Conservation (phyloP, 2,113 vertebrate genomes). For the Pygoscelis adeliae region DNA sequence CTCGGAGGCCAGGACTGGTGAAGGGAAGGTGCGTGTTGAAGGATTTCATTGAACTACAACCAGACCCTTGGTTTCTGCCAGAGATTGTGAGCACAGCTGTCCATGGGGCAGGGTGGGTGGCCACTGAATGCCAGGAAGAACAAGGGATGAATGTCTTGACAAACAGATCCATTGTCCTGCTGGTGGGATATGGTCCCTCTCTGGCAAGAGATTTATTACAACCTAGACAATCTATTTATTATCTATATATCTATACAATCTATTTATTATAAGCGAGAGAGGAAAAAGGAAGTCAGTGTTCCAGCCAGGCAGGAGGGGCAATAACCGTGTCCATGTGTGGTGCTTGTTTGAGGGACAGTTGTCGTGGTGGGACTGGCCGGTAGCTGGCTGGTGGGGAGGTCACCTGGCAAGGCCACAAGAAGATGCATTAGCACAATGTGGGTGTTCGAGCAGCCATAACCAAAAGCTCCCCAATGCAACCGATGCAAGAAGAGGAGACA, state of each 20-base stretch:
- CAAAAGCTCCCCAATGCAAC: background rate
- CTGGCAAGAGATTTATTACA: background rate
- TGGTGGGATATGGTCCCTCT: background rate
- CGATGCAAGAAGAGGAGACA: conserved; percentile 8
- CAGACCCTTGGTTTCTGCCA: background rate
- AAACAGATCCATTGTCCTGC: background rate
- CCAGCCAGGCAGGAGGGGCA: conserved; percentile 24
- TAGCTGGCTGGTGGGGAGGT: conserved; percentile 50
- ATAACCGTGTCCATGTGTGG: background rate
- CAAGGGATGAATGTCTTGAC: background rate
- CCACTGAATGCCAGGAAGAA: background rate
- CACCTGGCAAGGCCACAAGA: conserved; percentile 66
- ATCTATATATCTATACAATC: background rate
- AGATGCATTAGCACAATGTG: conserved; percentile 60
- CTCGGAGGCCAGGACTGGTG: background rate
- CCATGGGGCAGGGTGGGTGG: background rate
- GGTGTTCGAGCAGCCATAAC: conserved; percentile 34
- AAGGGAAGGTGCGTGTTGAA: background rate
- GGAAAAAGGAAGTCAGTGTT: conserved; percentile 38
- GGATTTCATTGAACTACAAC: background rate
- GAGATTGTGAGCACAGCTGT: background rate
- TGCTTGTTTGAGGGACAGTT: conserved; percentile 33
- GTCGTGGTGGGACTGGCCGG: conserved; percentile 32
- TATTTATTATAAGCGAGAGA: background rate
- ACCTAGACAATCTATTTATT: background rate